phyloP scores from a whole-genome alignment of 2,888 invertebrate genomes.

The Chloroclystis v-ata region DNA sequence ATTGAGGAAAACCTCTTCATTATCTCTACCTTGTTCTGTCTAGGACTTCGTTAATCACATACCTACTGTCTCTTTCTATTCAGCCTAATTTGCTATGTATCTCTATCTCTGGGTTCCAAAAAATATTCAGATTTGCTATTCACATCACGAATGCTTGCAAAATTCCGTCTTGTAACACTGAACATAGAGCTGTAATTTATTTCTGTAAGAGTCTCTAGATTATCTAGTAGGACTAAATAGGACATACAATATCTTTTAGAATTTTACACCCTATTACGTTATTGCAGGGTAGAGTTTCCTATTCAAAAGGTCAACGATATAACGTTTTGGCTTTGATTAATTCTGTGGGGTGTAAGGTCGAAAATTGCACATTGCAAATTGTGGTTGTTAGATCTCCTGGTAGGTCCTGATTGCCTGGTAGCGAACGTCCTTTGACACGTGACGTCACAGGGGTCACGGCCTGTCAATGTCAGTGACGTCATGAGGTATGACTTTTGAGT shows the following conservation, averaged over 20 bases:
- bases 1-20: constrained; percentile 13
- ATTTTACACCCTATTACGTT: no score
- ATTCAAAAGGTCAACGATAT: not conserved
- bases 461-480: constrained; percentile 15
- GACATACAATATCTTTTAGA: no score
- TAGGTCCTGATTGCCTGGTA: constrained; percentile 51
- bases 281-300: no score
- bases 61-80: constrained; percentile 19
- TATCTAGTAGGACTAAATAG: no score
- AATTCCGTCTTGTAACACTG: not conserved
- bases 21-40: constrained; percentile 13
- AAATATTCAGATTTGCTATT: not conserved
- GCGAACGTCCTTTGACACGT: constrained; percentile 61
- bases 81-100: no score
- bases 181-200: not conserved
- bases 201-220: no score
- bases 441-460: constrained; percentile 52
- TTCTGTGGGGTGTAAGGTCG: constrained; percentile 6
- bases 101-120: no score
- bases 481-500: not conserved
- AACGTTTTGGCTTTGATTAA: not conserved
- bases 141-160: not conserved
- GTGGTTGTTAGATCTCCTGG: constrained; percentile 29
- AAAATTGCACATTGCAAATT: constrained; percentile 17
- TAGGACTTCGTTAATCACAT: constrained; percentile 11